Evolutionary conservation across 2,113 vertebrate species (phyloP).

Genomic region (Hoplias malabaricus): DNA sequence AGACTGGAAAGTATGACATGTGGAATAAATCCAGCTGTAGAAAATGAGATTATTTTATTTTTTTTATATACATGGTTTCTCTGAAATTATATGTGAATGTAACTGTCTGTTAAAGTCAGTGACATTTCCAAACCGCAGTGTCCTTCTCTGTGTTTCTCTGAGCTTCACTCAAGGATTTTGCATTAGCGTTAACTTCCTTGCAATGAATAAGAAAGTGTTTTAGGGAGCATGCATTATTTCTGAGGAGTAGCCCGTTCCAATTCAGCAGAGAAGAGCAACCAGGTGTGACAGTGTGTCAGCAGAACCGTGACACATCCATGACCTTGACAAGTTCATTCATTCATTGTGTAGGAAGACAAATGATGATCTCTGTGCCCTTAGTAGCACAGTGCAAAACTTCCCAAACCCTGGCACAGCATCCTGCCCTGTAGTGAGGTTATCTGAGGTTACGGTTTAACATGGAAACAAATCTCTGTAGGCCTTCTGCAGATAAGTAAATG

Average conservation of each 20-base stretch:
- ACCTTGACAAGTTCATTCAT: background rate
- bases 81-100: constrained; percentile 13
- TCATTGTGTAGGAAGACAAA: background rate
- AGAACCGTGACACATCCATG: background rate
- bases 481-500: background rate
- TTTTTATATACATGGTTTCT: background rate
- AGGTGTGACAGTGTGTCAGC: background rate
- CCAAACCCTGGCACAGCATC: background rate
- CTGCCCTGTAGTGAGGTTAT: background rate
- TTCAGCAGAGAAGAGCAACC: background rate
- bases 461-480: too few relatives aligned
- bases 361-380: background rate
- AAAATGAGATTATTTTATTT: background rate
- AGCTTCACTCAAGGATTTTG: background rate
- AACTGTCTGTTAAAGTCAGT: background rate
- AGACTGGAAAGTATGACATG: background rate
- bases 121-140: background rate
- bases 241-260: constrained; percentile 24
- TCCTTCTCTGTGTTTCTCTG: background rate
- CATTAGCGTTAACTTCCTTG: background rate
- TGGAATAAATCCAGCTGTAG: background rate
- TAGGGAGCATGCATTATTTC: constrained; percentile 30
- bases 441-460: background rate
- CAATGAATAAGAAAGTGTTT: constrained; percentile 11
- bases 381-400: background rate